Conservation (phyloP, 2,113 vertebrate species). For the Ophthalmolycus amberensis region DNA sequence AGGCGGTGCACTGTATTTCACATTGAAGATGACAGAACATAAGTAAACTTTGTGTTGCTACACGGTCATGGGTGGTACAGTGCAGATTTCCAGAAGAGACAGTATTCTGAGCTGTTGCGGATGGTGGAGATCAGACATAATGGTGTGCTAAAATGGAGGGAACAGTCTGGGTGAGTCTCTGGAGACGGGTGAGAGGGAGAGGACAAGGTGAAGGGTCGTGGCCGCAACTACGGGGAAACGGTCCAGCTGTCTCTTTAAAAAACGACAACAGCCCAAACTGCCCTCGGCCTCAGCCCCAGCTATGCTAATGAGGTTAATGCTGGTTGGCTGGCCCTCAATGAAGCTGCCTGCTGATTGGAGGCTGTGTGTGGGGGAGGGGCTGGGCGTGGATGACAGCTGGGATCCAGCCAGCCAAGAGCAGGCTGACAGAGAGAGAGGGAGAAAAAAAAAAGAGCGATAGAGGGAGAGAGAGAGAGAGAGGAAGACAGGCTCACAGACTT, state of each 20-base stretch:
- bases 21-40: not conserved
- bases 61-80: not conserved
- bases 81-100: not conserved
- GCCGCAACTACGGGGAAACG: conserved; percentile 70
- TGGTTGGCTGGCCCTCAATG: conserved; percentile 81
- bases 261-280: conserved; percentile 80
- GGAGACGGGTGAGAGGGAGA: conserved; percentile 70
- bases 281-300: conserved; percentile 65
- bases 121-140: conserved; percentile 55
- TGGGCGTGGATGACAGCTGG: conserved; percentile 86
- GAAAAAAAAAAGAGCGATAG: conserved; percentile 74
- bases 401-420: conserved; percentile 83
- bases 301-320: conserved; percentile 85
- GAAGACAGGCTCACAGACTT: conserved; percentile 84
- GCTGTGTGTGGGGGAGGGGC: conserved; percentile 73
- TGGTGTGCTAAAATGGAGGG: conserved; percentile 75
- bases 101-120: conserved; percentile 6
- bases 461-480: conserved; percentile 77
- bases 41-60: not conserved
- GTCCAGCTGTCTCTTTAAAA: conserved; percentile 86
- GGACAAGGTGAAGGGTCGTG: conserved; percentile 78
- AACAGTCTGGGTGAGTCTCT: conserved; percentile 67
- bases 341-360: conserved; percentile 75
- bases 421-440: conserved; percentile 80
- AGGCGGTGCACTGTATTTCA: not conserved